Conservation (phyloP, 2,888 invertebrate genomes). For the Philonicus albiceps region DNA sequence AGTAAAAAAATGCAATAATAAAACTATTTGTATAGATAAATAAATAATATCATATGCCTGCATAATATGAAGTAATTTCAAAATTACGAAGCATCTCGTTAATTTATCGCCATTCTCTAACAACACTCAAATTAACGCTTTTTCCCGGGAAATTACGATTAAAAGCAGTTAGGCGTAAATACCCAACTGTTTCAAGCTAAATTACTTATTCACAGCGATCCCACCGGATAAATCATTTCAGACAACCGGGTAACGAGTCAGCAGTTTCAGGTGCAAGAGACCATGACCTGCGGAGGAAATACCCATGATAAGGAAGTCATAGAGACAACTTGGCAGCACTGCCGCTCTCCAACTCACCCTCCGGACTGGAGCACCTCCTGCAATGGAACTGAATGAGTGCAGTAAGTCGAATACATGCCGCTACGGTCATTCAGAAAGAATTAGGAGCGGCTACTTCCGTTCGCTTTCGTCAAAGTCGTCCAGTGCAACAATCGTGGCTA, state of each 20-base stretch:
- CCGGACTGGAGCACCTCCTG: not conserved
- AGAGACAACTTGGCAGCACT: not conserved
- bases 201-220: not conserved
- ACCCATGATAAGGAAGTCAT: not conserved
- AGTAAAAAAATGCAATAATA: no score
- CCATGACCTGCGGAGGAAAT: conserved; percentile 1
- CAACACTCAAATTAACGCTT: not conserved
- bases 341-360: not conserved
- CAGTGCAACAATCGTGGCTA: not conserved
- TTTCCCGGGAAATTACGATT: not conserved
- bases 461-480: conserved; percentile 6
- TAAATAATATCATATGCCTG: no score
- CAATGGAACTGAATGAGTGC: not conserved
- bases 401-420: not conserved
- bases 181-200: not conserved
- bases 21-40: no score
- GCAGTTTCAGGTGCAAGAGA: conserved; percentile 22
- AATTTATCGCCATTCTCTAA: not conserved
- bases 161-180: not conserved
- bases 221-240: not conserved
- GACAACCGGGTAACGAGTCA: not conserved
- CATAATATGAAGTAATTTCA: not conserved
- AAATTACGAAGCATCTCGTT: not conserved
- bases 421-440: not conserved
- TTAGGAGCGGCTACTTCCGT: conserved; percentile 15